Evolutionary conservation across 53 echinoderm and acorn worm genomes (phyloP), one percentile per base, ranked within the genome.

Genomic region (Echinometra lucunter): DNA sequence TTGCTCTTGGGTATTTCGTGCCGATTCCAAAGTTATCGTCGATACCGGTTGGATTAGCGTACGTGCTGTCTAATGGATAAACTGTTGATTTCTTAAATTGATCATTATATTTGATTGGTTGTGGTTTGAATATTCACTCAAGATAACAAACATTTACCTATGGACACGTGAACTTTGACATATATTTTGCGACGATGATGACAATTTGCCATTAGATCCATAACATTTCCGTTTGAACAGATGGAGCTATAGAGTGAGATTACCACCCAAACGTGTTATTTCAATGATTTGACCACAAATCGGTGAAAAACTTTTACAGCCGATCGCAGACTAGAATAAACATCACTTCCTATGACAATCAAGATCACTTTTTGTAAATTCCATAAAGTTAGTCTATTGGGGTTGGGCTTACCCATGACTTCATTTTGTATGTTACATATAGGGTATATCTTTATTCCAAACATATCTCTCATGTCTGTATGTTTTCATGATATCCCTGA

Each of bases 111-210:
- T 70, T 34, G 70, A 70, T 32, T 34, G 70, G 28, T 70, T 70
- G 70, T 70, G 70, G 70, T 70, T 34, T 10, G 34, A 70, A 34
- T 6, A 38, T 78, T 40, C 13, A 38, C 38, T 78, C 42, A 35
- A 19, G 28, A 78, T 78, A 78, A 78, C 78, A 78, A 78, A 78
- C 78, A 75, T 75, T 75, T 75, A 75, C 34, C 32, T 13, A 35
- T 72, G 42, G 78, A 78, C 38, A 8, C 72, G 16, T 72, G 78
- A 78, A 78, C 78, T 78, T 78, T 78, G 78, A 78, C 78, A 78
- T 42, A 78, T 42, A 78, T 78, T 78, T 42, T 42, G 78, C 16
- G 78, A n/a, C n/a, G n/a, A 35, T 78, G 78, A 78, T 78, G 78
- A 78, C 78, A 78, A 78, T 38, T 78, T 78, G 78, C 42, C 40